Conservation (phyloP, 2,888 invertebrate species). For the Cordylochernes scorpioides region DNA sequence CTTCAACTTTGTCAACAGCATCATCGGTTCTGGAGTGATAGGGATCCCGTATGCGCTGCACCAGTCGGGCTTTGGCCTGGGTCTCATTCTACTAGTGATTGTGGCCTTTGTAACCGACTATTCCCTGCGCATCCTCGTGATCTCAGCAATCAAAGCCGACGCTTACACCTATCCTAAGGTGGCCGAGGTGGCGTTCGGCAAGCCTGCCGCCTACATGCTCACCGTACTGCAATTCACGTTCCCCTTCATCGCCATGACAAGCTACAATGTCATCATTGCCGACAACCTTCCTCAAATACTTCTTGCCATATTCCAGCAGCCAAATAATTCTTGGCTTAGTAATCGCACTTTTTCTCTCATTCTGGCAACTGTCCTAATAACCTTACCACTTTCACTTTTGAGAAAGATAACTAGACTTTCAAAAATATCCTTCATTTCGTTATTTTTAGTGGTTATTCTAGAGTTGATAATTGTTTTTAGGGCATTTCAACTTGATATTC, state of each 20-base stretch:
- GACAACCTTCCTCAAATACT: slow-evolving; percentile 58
- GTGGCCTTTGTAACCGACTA: slow-evolving; percentile 52
- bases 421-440: no score
- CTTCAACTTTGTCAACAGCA: slow-evolving; percentile 65
- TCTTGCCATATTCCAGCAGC: no score
- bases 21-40: slow-evolving; percentile 59
- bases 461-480: not conserved
- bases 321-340: no score
- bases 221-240: no score
- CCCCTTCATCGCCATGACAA: slow-evolving; percentile 34
- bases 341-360: no score
- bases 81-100: slow-evolving; percentile 36
- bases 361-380: no score
- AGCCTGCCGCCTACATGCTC: no score
- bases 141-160: slow-evolving; percentile 43
- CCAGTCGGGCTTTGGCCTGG: slow-evolving; percentile 49
- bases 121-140: slow-evolving; percentile 47
- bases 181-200: no score
- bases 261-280: slow-evolving; percentile 60
- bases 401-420: no score
- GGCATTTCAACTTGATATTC: not conserved
- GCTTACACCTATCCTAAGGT: slow-evolving; percentile 51
- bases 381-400: no score
- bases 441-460: no score
- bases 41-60: slow-evolving; percentile 53